Evolutionary conservation across 2,888 invertebrate species (phyloP), one percentile per base, ranked within the genome.

Genomic region (Lacanobia oleracea): DNA sequence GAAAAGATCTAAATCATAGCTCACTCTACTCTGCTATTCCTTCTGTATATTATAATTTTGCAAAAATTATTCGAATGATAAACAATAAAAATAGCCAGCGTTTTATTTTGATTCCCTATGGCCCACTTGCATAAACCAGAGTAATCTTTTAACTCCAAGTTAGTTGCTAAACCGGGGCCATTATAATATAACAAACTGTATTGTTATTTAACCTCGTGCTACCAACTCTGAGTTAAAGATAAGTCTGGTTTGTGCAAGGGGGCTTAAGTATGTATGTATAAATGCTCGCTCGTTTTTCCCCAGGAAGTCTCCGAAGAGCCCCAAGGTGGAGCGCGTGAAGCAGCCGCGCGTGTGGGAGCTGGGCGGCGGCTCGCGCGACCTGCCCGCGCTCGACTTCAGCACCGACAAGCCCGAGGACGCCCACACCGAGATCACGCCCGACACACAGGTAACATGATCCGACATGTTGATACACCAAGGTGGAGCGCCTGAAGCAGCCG

Each of bases 321-420:
- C 96, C 0, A 97, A 96, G 82, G 94, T 94, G 57, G 98, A 98
- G 90, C 97, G 97, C 27, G 98, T 98, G 1, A 99, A 99, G 90
- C 98, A 98, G 89, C 98, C 98, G 0, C 97, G 99, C 67, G 97
- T 98, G 67, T 99, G 99, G 99, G 99, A 98, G 85, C 94, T 98
- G 66, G 98, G 98, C 56, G 99, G 99, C 43, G 97, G 97, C 65
- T 93, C 96, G 16, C 97, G 98, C 79, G 99, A 99, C 93, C 94
- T 98, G 62, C 97, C 97, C 16, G 94, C 96, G n/a, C 95, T 99
- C 54, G 99, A 99, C 93, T 97, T 98, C 88, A 98, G 98, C 71
- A 97, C 97, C 76, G 98, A 98, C 91, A 97, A 97, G 88, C 97
- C 97, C 0, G 97, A 97, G 79, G 96, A 95, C 8, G 95, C 78